Percentiles rank a stretch among this genome's conserved stretches.
Conservation (phyloP, 2,797 vertebrate species). For the Natrix natrix region DNA sequence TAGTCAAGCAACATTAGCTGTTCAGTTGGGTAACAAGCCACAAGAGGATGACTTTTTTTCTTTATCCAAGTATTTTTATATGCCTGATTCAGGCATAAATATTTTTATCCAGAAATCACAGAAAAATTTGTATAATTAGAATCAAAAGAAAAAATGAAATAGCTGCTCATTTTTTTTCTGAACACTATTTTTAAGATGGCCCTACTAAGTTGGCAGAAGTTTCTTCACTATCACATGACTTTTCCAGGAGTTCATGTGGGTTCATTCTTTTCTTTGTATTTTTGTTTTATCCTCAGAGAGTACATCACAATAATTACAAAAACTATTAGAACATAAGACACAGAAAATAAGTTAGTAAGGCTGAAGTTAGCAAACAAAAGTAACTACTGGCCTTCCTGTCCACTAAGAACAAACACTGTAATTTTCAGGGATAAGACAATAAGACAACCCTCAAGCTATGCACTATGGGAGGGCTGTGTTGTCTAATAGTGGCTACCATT, state of each 20-base stretch:
- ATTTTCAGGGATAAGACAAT: neutral
- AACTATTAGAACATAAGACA: neutral
- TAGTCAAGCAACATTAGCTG: neutral
- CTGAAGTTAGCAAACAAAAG: neutral
- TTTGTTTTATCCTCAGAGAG: neutral
- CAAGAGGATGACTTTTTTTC: neutral
- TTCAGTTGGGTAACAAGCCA: neutral
- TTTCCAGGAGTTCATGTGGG: neutral
- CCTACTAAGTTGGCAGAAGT: neutral
- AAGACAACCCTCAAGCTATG: neutral
- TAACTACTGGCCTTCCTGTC: neutral
- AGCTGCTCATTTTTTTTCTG: neutral
- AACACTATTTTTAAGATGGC: neutral
- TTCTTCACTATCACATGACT: neutral
- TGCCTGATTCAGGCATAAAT: neutral
- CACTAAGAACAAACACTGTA: neutral
- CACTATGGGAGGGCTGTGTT: neutral
- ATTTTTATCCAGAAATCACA: neutral
- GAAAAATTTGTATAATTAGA: neutral
- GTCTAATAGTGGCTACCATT: neutral
- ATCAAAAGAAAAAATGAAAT: neutral
- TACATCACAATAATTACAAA: neutral
- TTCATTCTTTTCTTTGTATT: neutral
- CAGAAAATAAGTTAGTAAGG: neutral
- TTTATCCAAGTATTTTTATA: neutral